Evolutionary conservation across 1,140 invertebrate species (phyloP), one percentile per base, ranked within the genome.

Genomic region (Aradophagus sp.): DNA sequence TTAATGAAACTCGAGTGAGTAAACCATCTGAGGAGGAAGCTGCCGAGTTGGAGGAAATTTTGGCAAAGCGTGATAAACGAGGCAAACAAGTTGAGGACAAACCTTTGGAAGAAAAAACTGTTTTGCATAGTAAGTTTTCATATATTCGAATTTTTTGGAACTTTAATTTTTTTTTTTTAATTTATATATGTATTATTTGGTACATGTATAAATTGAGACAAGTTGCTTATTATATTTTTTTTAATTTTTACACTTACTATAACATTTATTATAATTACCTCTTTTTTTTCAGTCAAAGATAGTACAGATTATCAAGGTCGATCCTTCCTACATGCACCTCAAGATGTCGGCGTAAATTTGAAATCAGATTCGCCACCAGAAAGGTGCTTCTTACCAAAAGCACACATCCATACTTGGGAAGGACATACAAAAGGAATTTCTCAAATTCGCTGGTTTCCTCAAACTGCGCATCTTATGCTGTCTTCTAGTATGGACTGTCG

Each of bases 341-440:
- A 97, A 78, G 96, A 98, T 87, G 93, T 98, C 73, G 97, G 96
- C 8, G 94, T 99, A 4, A 98, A 98, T 86, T 88, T 99, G 5
- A 91, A 92, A 31, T 93, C 94, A n/a, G 95, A 97, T 63, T 90
- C 92, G 8, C 93, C 95, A 14, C 98, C 98, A 0, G 93, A 96
- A 39, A 94, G 95, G 80, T 99, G 98, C 85, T 99, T 99, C 83
- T 87, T 99, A 56, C 98, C 98, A 14, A 99, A 99, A 87, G 91
- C 95, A 29, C 93, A 97, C 71, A 93, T 99, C 58, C 95, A 98
- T 83, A 97, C 95, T 0, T 99, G 97, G 95, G 91, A 93, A 71
- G 98, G 97, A 0, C 98, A 99, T 86, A 95, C 93, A 0, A 99
- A 99, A 84, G 97, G 97, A n/a, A 92, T 99, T 72, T 93, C 97